Conservation (phyloP, 2,888 invertebrate species). For the Lithodes maja region DNA sequence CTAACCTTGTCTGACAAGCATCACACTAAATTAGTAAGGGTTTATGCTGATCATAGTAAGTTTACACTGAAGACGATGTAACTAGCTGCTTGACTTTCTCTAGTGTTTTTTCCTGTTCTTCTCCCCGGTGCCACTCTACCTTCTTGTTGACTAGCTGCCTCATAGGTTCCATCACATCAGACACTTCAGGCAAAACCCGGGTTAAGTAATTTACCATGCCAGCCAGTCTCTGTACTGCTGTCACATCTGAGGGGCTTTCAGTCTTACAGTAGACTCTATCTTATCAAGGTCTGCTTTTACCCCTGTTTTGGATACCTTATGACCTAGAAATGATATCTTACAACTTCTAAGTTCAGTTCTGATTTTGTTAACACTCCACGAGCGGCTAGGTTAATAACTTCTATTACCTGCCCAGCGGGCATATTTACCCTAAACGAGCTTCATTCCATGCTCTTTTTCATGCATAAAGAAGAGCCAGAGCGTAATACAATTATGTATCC, state of each 20-base stretch:
- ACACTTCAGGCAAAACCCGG: neutral
- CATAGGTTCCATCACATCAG: neutral
- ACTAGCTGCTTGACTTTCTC: neutral
- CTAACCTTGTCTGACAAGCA: neutral
- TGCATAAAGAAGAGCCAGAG: too few relatives aligned
- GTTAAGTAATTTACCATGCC: slow-evolving; percentile 15
- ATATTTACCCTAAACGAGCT: too few relatives aligned
- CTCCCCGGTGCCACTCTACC: neutral
- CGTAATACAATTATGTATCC: too few relatives aligned
- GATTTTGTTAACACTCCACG: too few relatives aligned
- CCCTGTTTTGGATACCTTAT: too few relatives aligned
- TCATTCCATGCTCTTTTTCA: too few relatives aligned
- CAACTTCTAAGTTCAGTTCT: neutral
- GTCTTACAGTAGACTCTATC: neutral
- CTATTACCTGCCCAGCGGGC: too few relatives aligned
- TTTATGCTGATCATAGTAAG: neutral
- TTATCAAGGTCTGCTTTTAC: neutral
- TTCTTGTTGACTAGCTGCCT: neutral
- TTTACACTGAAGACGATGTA: neutral
- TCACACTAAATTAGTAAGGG: neutral
- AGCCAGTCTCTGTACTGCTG: slow-evolving; percentile 6
- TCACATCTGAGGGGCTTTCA: neutral
- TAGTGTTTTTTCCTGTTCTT: neutral
- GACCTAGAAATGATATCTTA: neutral
- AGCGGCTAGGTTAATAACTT: too few relatives aligned